These are phyloP conservation scores for Euwallacea fornicatus DNA, from an alignment of 1,140 invertebrate genomes.

Conservation along the genomic window DNA sequence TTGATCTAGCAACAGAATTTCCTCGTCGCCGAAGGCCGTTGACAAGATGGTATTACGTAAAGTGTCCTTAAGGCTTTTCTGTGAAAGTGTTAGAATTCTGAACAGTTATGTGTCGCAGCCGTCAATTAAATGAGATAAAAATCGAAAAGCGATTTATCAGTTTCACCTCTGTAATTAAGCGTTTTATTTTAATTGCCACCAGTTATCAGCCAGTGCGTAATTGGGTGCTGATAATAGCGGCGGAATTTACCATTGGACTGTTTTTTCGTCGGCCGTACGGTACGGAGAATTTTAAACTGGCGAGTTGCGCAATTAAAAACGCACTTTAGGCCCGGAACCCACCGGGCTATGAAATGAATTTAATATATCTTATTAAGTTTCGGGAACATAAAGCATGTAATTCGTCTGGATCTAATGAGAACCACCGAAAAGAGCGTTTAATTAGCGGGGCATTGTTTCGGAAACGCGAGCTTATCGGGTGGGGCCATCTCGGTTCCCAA, in stretches of 20 bases:
- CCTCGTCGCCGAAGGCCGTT: no score
- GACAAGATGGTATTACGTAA: neutral
- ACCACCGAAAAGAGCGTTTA: conserved; percentile 6
- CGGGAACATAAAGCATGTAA: conserved; percentile 1
- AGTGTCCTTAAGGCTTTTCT: neutral
- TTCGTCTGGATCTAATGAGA: conserved; percentile 2
- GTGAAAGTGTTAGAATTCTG: conserved; percentile 8
- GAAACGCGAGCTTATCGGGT: neutral
- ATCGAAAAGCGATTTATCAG: conserved; percentile 16
- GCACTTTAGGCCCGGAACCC: neutral
- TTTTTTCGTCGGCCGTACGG: neutral
- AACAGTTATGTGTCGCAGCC: conserved; percentile 8
- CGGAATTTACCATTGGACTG: conserved; percentile 14
- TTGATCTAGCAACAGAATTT: no score
- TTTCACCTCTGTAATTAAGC: conserved; percentile 22
- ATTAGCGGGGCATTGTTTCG: conserved; percentile 3
- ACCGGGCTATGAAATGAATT: neutral
- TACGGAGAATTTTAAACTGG: neutral
- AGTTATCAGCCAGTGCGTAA: conserved; percentile 20
- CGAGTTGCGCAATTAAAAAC: neutral
- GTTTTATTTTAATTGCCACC: conserved; percentile 20
- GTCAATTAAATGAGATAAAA: conserved; percentile 20
- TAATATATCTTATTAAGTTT: conserved; percentile 1
- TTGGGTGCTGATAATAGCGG: conserved; percentile 22
- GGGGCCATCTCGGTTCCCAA: neutral